These are phyloP conservation scores for Lacerta agilis DNA, from an alignment of 2,797 vertebrate genomes.

Conservation along the genomic window DNA sequence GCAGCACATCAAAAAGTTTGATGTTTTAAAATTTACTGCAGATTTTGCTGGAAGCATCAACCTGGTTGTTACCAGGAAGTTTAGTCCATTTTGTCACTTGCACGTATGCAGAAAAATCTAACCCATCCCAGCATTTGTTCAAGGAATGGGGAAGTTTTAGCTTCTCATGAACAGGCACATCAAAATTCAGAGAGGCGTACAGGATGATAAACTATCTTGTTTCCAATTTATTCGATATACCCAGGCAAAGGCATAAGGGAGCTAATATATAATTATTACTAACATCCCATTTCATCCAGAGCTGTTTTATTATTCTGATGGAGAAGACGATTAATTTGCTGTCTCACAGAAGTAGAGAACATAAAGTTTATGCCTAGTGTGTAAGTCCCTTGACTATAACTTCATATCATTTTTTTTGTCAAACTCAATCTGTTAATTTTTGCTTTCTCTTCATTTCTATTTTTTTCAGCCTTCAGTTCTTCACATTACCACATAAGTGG, in stretches of 20 bases:
- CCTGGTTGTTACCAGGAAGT: conserved; percentile 1
- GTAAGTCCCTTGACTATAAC: neutral
- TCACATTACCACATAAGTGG: too few relatives aligned
- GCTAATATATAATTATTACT: conserved; percentile 9
- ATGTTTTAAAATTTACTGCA: conserved; percentile 15
- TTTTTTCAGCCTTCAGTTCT: too few relatives aligned
- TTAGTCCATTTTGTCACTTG: conserved; percentile 41
- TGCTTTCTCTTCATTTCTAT: too few relatives aligned
- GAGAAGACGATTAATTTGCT: conserved; percentile 24
- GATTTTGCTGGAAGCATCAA: conserved; percentile 18
- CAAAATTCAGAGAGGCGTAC: conserved; percentile 41
- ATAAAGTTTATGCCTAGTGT: neutral
- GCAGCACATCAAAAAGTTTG: neutral
- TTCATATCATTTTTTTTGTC: neutral
- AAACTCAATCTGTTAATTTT: neutral
- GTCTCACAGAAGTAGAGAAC: conserved; percentile 7
- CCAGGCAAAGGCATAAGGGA: conserved; percentile 31
- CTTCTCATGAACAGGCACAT: conserved; percentile 18
- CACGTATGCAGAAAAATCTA: conserved; percentile 37
- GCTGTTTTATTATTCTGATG: conserved; percentile 14
- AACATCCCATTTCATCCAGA: conserved; percentile 26
- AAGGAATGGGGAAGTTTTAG: conserved; percentile 46
- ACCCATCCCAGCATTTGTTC: neutral
- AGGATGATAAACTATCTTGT: conserved; percentile 5
- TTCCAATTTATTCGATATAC: conserved; percentile 25